These are phyloP conservation scores for Lepidonotus clava DNA, from an alignment of 2,888 invertebrate genomes.

Conservation along the genomic window DNA sequence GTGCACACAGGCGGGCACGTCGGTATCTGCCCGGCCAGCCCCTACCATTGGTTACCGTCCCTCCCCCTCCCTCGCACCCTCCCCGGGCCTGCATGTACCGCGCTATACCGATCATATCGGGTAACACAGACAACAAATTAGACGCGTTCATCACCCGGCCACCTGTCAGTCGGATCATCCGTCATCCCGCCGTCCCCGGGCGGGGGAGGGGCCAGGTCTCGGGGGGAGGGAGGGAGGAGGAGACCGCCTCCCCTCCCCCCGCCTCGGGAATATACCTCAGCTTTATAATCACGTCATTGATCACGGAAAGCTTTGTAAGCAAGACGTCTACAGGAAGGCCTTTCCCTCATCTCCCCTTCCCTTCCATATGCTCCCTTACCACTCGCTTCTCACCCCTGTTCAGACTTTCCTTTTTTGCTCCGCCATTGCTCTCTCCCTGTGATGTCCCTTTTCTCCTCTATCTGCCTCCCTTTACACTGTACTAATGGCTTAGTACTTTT, in stretches of 20 bases:
- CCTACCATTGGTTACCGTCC: too few relatives aligned
- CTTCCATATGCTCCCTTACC: background rate
- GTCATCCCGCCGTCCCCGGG: background rate
- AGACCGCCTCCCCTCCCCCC: background rate
- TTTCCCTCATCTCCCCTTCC: background rate
- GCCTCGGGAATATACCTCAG: slow-evolving; percentile 13
- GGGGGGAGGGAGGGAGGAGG: background rate
- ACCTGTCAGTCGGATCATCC: slow-evolving; percentile 27
- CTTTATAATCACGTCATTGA: slow-evolving; percentile 39
- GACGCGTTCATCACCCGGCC: slow-evolving; percentile 1
- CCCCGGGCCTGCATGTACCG: too few relatives aligned
- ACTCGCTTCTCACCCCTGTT: background rate
- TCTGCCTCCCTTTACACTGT: too few relatives aligned
- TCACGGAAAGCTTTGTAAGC: background rate
- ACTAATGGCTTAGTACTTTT: too few relatives aligned
- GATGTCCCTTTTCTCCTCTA: too few relatives aligned
- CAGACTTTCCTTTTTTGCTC: background rate
- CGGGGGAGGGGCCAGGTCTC: background rate
- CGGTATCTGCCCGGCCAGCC: too few relatives aligned
- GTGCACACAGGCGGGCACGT: too few relatives aligned
- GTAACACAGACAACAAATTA: slow-evolving; percentile 50
- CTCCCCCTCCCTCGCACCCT: background rate
- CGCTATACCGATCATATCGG: slow-evolving; percentile 22
- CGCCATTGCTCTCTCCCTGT: background rate
- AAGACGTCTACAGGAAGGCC: background rate